A percentile compares a stretch with the other conserved stretches of the same genome.
Conservation (phyloP, 2,888 invertebrate genomes). For the Flabesymbios commensalis region DNA sequence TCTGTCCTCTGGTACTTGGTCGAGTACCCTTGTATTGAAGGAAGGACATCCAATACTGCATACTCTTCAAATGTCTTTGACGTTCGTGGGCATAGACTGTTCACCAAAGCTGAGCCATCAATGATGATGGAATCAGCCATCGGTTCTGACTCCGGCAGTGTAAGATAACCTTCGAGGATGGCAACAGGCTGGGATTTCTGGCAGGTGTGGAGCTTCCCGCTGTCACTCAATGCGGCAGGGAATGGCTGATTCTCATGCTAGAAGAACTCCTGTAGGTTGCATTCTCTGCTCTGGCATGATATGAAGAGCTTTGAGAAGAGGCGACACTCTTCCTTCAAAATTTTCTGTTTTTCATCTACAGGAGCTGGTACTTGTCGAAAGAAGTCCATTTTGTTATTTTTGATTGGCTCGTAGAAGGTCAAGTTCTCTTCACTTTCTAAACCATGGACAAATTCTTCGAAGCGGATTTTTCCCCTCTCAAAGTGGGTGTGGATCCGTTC, state of each 20-base stretch:
- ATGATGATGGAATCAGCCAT: conserved; percentile 17
- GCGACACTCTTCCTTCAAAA: conserved; percentile 16
- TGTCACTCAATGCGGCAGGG: conserved; percentile 27
- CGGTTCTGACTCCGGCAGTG: conserved; percentile 16
- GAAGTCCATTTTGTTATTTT: not conserved
- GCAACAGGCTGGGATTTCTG: conserved; percentile 24
- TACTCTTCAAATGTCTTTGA: conserved; percentile 27
- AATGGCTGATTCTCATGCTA: conserved; percentile 28
- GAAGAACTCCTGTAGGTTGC: conserved; percentile 25
- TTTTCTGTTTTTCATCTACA: conserved; percentile 8
- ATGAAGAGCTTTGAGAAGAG: conserved; percentile 30
- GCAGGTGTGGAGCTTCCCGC: conserved; percentile 24
- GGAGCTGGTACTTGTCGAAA: not conserved
- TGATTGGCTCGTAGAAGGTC: conserved; percentile 11
- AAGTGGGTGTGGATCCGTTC: conserved; percentile 23
- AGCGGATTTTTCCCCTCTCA: conserved; percentile 17
- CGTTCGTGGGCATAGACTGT: conserved; percentile 12
- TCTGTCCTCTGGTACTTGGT: conserved; percentile 20
- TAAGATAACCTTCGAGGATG: conserved; percentile 17
- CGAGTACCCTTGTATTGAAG: conserved; percentile 6
- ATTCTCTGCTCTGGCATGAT: conserved; percentile 26
- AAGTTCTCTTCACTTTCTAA: conserved; percentile 12
- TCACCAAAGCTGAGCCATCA: conserved; percentile 22
- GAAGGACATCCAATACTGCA: conserved; percentile 13
- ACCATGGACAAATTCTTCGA: not conserved